Evolutionary conservation across 2,888 invertebrate species (phyloP).

Genomic region (Ditula angustiorana): DNA sequence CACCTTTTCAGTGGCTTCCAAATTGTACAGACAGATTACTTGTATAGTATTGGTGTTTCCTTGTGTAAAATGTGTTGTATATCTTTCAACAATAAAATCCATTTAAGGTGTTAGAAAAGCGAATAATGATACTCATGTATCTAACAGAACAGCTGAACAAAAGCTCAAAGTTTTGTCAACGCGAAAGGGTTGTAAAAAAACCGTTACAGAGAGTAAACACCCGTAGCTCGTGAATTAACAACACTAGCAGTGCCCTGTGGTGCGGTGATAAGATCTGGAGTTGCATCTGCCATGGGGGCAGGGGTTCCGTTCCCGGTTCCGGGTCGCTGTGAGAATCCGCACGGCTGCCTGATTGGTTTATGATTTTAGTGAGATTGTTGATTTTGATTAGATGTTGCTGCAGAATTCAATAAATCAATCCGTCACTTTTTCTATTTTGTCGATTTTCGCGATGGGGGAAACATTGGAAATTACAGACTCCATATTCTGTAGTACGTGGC

Average conservation of each 20-base stretch:
- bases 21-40: neutral
- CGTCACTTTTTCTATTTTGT: neutral
- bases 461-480: too few relatives aligned
- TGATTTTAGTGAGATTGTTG: conserved; percentile 65
- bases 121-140: conserved; percentile 21
- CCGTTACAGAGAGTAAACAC: conserved; percentile 77
- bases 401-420: conserved; percentile 32
- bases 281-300: conserved; percentile 74
- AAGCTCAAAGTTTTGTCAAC: conserved; percentile 35
- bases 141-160: conserved; percentile 38
- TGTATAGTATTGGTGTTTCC: neutral
- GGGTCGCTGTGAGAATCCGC: conserved; percentile 73
- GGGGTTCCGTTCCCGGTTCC: conserved; percentile 78
- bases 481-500: too few relatives aligned
- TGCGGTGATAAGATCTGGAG: conserved; percentile 75
- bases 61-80: neutral
- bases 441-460: neutral
- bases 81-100: neutral
- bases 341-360: conserved; percentile 68
- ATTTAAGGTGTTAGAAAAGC: conserved; percentile 1
- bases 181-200: conserved; percentile 60
- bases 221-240: conserved; percentile 68
- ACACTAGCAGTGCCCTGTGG: conserved; percentile 76
- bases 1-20: neutral
- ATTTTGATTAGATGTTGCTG: conserved; percentile 30